phyloP scores from a whole-genome alignment of 2,113 vertebrate genomes.

The Tyrannus savana region DNA sequence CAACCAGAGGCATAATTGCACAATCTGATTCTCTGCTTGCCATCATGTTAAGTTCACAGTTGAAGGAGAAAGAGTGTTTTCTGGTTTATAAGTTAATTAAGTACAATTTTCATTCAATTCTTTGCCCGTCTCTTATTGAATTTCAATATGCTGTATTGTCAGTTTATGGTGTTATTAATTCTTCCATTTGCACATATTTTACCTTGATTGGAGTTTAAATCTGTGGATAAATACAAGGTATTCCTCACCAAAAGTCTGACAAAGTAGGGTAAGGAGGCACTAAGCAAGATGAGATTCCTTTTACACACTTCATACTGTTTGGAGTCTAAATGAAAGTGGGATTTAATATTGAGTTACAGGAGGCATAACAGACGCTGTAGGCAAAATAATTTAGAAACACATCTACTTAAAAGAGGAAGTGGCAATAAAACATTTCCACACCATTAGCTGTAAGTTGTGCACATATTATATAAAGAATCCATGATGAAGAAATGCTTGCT shows the following conservation, averaged over 20 bases:
- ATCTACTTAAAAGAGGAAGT: slow-evolving; percentile 32
- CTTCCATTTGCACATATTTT: not conserved
- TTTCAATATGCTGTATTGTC: not conserved
- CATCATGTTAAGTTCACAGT: not conserved
- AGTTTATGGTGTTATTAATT: not conserved
- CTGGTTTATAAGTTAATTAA: not conserved
- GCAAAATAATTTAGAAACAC: slow-evolving; percentile 59
- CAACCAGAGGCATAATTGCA: not conserved
- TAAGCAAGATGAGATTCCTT: not conserved
- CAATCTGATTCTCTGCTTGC: not conserved
- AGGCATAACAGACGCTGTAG: slow-evolving; percentile 16
- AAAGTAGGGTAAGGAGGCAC: not conserved
- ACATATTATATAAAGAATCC: slow-evolving; percentile 26
- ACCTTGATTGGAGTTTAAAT: not conserved
- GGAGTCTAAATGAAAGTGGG: not conserved
- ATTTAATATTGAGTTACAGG: slow-evolving; percentile 25
- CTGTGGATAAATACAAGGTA: not conserved
- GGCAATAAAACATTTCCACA: slow-evolving; percentile 42
- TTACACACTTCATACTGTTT: not conserved
- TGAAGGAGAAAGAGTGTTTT: not conserved
- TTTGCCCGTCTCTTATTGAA: accelerated
- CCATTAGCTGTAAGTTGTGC: slow-evolving; percentile 39
- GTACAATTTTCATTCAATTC: not conserved
- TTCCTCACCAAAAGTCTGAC: not conserved
- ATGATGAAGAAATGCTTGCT: not conserved